Base-by-base conservation (phyloP, 2,113 vertebrate genomes). In the Tenebrosternarchus preto region DNA sequence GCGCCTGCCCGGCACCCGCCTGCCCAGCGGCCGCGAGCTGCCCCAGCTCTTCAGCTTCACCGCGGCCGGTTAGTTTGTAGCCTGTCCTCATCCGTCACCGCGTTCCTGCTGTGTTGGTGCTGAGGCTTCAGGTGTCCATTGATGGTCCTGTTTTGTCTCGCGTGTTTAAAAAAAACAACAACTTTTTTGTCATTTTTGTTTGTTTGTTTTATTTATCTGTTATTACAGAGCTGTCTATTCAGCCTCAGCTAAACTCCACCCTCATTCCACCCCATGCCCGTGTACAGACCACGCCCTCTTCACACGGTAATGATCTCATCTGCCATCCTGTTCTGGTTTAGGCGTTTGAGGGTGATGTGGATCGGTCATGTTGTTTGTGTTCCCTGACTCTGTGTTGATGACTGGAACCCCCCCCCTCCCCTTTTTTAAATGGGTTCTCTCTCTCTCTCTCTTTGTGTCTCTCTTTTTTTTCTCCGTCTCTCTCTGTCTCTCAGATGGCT, bases 1-100 rank as follows among this genome's bases (percentile, higher is more conserved):
- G 89, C 95, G 97, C 91, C 96, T 96, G 93, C 96, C 97, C 85
- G 96, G 95, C 76, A 94, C 95, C 63, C 92, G 96, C 88, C 92
- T 98, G 92, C 97, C 97, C 83, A 98, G 95, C 64, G 96, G 96
- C 78, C 92, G 96, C 81, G 96, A 98, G 59, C 95, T 96, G 91
- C 97, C 97, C 67, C 93, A 95, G 87, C 96, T 98, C 88, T 98
- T 98, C 90, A 98, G 97, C 89, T 98, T 98, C 90, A 98, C 96
- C 92, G 95, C 95, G 90, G 95, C 97, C 94, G 97, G 95, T 96
- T 91, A 82, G 78, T 33, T 24, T 25, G 8, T 11, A 39, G 46
- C 71, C 7, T 68, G 11, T 24, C 16, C 25, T 61, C 33, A 36
- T 36, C 68, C 2, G 16, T 20, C 27, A 27, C 20, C 36, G 64